Percentiles rank a stretch among this genome's conserved stretches.
These are phyloP conservation scores for Myotis yumanensis DNA, from an alignment of 2,113 vertebrate species.

Conservation along the genomic window DNA sequence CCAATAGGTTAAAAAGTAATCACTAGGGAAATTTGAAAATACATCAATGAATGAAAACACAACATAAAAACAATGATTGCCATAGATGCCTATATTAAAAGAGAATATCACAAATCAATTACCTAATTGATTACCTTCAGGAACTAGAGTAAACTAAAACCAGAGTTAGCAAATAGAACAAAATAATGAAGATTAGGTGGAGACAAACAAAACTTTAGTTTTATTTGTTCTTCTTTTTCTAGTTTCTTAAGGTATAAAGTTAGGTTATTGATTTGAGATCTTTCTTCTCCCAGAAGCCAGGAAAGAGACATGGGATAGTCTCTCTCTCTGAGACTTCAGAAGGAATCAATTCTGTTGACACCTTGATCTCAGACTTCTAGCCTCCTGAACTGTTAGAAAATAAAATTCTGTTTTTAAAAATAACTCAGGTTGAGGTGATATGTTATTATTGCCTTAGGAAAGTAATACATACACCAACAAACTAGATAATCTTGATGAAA, in stretches of 20 bases:
- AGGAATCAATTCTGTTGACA: background rate
- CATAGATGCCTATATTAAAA: background rate
- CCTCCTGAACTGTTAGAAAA: background rate
- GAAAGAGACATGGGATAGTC: background rate
- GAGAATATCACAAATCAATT: background rate
- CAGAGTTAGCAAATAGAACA: background rate
- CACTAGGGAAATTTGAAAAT: slow-evolving; percentile 30
- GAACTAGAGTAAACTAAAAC: background rate
- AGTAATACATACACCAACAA: background rate
- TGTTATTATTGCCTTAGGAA: background rate
- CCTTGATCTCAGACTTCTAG: background rate
- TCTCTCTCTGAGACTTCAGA: background rate
- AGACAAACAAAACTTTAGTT: background rate
- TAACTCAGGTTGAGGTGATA: background rate
- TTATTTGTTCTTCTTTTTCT: background rate
- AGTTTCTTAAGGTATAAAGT: background rate
- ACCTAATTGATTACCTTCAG: background rate
- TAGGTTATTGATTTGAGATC: background rate
- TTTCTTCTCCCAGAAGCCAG: background rate
- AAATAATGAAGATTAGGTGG: background rate
- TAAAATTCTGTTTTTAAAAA: background rate
- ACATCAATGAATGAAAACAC: background rate
- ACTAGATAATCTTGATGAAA: slow-evolving; percentile 19
- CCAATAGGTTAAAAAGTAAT: background rate
- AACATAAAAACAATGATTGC: background rate